Percentiles rank a stretch among this genome's conserved stretches.
These are phyloP conservation scores for Drosophila kepulauana DNA, from an alignment of 1,140 invertebrate species.

Conservation along the genomic window DNA sequence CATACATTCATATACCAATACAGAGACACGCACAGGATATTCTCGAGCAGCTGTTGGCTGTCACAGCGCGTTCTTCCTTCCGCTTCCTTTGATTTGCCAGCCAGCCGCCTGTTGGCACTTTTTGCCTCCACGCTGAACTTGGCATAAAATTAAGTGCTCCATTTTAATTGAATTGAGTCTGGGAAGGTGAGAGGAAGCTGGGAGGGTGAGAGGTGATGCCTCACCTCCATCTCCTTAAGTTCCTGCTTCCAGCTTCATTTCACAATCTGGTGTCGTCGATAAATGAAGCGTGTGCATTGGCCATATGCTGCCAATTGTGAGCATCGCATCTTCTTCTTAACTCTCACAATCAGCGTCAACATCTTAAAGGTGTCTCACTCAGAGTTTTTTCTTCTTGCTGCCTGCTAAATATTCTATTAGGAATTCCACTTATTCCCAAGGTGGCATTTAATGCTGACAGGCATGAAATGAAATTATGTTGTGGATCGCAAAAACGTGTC, in stretches of 20 bases:
- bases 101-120: constrained; percentile 56
- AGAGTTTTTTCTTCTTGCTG: constrained; percentile 1
- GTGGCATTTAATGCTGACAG: neutral
- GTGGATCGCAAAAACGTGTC: neutral
- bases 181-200: no score
- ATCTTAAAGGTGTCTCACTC: neutral
- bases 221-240: neutral
- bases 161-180: constrained; percentile 79
- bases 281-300: constrained; percentile 48
- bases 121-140: constrained; percentile 71
- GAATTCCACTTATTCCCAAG: neutral
- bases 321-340: constrained; percentile 33
- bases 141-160: constrained; percentile 80
- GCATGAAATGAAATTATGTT: constrained; percentile 11
- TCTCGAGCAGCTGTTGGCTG: constrained; percentile 43
- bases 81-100: constrained; percentile 67
- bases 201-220: no score
- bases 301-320: constrained; percentile 73
- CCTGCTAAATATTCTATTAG: constrained; percentile 12
- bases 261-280: constrained; percentile 69
- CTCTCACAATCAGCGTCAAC: constrained; percentile 20
- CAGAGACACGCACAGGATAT: constrained; percentile 24
- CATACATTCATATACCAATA: constrained; percentile 34
- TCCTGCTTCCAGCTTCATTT: constrained; percentile 31
- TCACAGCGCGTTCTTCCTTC: constrained; percentile 44